A percentile compares a stretch with the other conserved stretches of the same genome.
These are phyloP conservation scores for Triplophysa yarkandensis DNA, from an alignment of 2,797 vertebrate species.

Conservation along the genomic window DNA sequence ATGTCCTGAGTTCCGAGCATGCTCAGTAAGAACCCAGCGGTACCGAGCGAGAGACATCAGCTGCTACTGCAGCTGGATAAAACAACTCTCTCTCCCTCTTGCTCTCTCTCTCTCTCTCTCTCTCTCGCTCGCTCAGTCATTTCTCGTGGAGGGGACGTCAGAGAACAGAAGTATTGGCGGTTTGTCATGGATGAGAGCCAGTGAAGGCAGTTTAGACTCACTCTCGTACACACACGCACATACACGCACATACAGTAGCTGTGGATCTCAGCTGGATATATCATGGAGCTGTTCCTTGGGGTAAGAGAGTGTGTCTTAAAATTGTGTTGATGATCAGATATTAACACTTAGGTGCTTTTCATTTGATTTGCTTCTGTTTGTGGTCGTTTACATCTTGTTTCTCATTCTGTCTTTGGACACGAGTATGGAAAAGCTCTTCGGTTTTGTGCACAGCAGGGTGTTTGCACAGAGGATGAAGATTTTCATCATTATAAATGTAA, in stretches of 20 bases:
- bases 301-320: slow-evolving; percentile 20
- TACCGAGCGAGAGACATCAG: background rate
- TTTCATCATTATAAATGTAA: slow-evolving; percentile 8
- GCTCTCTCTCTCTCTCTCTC: slow-evolving; percentile 6
- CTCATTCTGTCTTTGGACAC: background rate
- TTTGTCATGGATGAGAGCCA: slow-evolving; percentile 37
- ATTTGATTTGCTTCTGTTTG: background rate
- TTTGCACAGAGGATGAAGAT: slow-evolving; percentile 1
- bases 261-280: slow-evolving; percentile 4
- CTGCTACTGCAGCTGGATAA: slow-evolving; percentile 27
- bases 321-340: background rate
- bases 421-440: background rate
- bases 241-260: background rate
- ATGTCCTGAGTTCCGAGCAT: slow-evolving; percentile 16
- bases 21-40: background rate
- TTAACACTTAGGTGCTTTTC: background rate
- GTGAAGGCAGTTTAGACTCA: slow-evolving; percentile 24
- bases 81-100: slow-evolving; percentile 20
- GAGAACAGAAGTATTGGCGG: slow-evolving; percentile 34
- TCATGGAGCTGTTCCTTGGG: background rate
- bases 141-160: slow-evolving; percentile 13
- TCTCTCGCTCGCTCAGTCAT: slow-evolving; percentile 16
- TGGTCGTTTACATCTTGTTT: background rate
- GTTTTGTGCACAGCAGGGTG: background rate
- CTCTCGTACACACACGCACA: background rate